phyloP scores from a whole-genome alignment of 2,888 invertebrate genomes.

The Eulithis testata region DNA sequence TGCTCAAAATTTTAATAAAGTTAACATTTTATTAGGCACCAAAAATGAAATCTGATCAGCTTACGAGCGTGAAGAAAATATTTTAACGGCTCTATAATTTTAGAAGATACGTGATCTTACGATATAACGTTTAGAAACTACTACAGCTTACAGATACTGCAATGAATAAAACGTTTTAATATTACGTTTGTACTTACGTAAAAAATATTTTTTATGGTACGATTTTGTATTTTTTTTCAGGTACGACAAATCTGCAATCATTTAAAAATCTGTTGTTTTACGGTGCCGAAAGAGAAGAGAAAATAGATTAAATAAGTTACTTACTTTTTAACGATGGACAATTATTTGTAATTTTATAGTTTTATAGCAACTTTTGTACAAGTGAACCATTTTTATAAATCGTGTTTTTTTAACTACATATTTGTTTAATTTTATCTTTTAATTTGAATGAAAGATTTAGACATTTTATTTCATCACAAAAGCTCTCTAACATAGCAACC shows the following conservation, averaged over 20 bases:
- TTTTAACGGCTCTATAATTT: constrained; percentile 41
- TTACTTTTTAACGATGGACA: too few species aligned
- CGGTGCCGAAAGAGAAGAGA: constrained; percentile 62
- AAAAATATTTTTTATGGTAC: too few species aligned
- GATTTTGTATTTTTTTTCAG: constrained; percentile 76
- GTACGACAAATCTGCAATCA: constrained; percentile 96
- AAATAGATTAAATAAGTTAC: constrained; percentile 43
- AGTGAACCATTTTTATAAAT: constrained; percentile 9
- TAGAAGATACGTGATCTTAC: constrained; percentile 39
- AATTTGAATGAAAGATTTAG: neutral
- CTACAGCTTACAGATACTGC: constrained; percentile 21
- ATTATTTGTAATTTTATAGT: too few species aligned
- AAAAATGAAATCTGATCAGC: constrained; percentile 39
- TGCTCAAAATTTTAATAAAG: constrained; percentile 40
- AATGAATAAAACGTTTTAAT: constrained; percentile 10
- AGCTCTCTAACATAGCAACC: constrained; percentile 53
- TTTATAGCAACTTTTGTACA: too few species aligned
- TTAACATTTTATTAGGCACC: constrained; percentile 35
- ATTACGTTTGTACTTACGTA: neutral
- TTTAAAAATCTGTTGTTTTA: constrained; percentile 93
- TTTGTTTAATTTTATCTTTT: neutral
- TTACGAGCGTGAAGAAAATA: constrained; percentile 40
- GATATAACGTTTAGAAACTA: constrained; percentile 34
- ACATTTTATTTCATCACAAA: constrained; percentile 21
- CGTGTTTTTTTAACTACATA: neutral